Evolutionary conservation across 1,140 invertebrate genomes (phyloP), one percentile per base, ranked within the genome.

Genomic region (Bursaphelenchus mucronatus): DNA sequence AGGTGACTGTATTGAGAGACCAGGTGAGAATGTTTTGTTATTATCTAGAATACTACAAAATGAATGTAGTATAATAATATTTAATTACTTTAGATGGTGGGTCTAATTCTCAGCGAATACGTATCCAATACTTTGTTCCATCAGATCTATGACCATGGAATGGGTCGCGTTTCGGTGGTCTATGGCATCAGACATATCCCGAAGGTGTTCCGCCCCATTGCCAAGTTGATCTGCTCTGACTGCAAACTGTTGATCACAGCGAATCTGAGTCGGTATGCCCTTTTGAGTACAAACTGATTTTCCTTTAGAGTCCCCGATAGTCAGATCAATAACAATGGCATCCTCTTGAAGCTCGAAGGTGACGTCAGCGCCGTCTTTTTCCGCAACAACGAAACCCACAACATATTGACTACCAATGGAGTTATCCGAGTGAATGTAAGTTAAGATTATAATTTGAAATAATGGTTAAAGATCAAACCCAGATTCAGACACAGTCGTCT

Each of bases 31-130:
- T 59, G 58, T n/a, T 21, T 61, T 13, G 19, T 3, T 1, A 21
- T 21, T 43, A 17, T 54, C 15, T 40, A n/a, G 53, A 19, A 39
- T 47, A 11, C 8, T 9, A 6, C 8, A 40, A 45, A 30, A 3
- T 11, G 8, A 13, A 13, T 47, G 4, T 17, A 9, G n/a, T 52
- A 9, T 21, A 43, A 30, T n/a, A 1, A 13, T 39, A 19, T 39
- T 30, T 9, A 15, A 44, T n/a, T 4, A 19, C 0, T 19, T 52
- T 30, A 69, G 66, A 73, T 73, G 71, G 51, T 64, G 17, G 71
- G 71, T 11, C 39, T 70, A 30, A 73, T 73, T 41, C 11, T 73
- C 13, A 76, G 62, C 44, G 71, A 73, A 61, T 73, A 76, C 53
- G 61, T 76, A 6, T 63, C 64, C 44, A 73, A 73, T 40, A 66